Conservation (phyloP, 1,140 invertebrate genomes). For the Agrypnia vestita region DNA sequence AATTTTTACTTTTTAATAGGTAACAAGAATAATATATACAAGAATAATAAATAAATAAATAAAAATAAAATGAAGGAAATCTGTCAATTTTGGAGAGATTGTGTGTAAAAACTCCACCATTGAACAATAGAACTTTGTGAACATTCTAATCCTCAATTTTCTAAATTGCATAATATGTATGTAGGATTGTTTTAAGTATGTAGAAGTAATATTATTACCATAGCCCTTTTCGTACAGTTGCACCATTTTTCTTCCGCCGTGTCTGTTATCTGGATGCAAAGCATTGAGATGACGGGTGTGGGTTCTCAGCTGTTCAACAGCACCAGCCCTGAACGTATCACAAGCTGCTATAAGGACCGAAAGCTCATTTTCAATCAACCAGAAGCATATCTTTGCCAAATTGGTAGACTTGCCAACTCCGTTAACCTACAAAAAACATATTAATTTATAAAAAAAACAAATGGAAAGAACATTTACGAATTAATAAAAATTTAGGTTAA, state of each 20-base stretch:
- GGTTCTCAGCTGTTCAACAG: constrained; percentile 98
- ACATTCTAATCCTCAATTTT: too few species aligned
- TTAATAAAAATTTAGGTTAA: neutral
- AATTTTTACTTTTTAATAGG: too few species aligned
- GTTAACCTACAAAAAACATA: constrained; percentile 77
- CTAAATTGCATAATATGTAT: constrained; percentile 13
- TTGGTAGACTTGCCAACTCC: constrained; percentile 99
- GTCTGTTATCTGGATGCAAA: constrained; percentile 87
- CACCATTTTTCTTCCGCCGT: constrained; percentile 85
- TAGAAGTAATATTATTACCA: constrained; percentile 71
- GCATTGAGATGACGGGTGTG: constrained; percentile 96
- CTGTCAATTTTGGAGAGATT: too few species aligned
- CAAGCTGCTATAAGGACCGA: constrained; percentile 98
- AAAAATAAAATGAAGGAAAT: too few species aligned
- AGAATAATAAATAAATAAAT: too few species aligned
- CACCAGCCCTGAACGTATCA: constrained; percentile 99
- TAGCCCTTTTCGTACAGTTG: constrained; percentile 98
- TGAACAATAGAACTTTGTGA: neutral
- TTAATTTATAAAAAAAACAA: neutral
- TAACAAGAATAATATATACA: too few species aligned
- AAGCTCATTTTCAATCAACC: constrained; percentile 98
- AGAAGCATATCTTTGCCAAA: constrained; percentile 99
- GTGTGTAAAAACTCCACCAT: too few species aligned
- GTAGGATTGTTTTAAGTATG: too few species aligned
- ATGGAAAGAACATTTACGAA: neutral